Evolutionary conservation across 2,888 invertebrate genomes (phyloP), one percentile per base, ranked within the genome.

Genomic region (Drosophila maculinotata): DNA sequence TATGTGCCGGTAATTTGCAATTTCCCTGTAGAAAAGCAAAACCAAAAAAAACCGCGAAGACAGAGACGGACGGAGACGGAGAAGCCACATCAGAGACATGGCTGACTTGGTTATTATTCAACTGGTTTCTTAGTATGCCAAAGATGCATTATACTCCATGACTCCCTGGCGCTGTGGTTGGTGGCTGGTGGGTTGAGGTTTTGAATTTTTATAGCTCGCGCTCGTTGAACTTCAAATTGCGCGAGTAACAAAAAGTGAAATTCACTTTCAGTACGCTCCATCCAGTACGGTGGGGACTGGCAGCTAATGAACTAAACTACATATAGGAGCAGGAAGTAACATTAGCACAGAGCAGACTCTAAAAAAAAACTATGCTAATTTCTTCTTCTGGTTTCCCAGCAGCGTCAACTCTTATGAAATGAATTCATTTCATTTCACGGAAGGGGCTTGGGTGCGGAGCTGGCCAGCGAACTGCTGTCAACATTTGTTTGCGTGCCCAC

Each of bases 201-300:
- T 59, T 59, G 54, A 57, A 64, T 54, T 47, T 65, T 70, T 70
- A 70, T 76, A 39, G 53, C 39, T 23, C 14, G 58, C 62, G 71
- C 81, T 71, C 87, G 87, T 74, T 81, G 81, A 87, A 81, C 78
- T 81, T 81, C 81, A 81, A 84, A 79, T 74, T 64, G 83, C 57
- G 79, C 57, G 69, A 65, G 62, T 10, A 25, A 38, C 12, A 25
- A 38, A 74, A 84, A 87, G 82, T 85, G 87, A 87, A 83, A 85
- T 82, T 85, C 67, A 67, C 69, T 74, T 87, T 68, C 76, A 64
- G 67, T 58, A 44, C 28, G 31, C 67, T n/a, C n/a, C n/a, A n/a
- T 87, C 66, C 76, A 64, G 67, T 58, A 44, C 28, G 38, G 31
- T 63, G 60, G 28, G 31, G 69, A 60, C 64, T 41, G 51, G 15